These are phyloP conservation scores for Ametastegia equiseti DNA, from an alignment of 2,888 invertebrate genomes.

Conservation along the genomic window DNA sequence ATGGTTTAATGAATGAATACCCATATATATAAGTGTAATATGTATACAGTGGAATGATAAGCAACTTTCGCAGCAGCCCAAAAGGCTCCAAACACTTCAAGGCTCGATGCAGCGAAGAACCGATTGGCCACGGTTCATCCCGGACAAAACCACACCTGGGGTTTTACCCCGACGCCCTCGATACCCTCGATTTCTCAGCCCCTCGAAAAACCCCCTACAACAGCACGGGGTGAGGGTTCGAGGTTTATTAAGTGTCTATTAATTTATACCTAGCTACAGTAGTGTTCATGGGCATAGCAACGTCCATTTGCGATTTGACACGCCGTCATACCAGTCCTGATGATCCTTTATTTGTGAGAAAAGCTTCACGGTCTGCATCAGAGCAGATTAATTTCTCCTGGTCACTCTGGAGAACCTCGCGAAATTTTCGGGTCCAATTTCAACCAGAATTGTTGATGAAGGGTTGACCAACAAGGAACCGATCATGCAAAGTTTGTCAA, in stretches of 20 bases:
- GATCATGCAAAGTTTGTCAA: too few relatives aligned
- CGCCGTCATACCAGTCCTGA: slow-evolving; percentile 4
- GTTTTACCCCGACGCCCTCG: slow-evolving; percentile 4
- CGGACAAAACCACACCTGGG: slow-evolving; percentile 33
- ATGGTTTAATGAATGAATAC: neutral
- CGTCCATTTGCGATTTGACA: slow-evolving; percentile 31
- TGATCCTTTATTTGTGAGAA: neutral
- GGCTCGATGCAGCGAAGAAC: neutral
- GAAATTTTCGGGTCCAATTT: neutral
- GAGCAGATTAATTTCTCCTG: neutral
- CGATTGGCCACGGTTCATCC: slow-evolving; percentile 32
- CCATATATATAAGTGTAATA: neutral
- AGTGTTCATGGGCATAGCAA: slow-evolving; percentile 21
- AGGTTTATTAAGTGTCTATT: slow-evolving; percentile 65
- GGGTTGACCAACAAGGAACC: neutral
- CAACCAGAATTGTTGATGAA: neutral
- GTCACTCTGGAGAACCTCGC: neutral
- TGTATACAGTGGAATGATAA: neutral
- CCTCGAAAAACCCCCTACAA: neutral
- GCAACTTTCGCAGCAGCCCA: neutral
- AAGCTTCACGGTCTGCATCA: neutral
- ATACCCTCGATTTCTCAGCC: slow-evolving; percentile 29
- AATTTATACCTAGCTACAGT: slow-evolving; percentile 67
- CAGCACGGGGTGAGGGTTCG: slow-evolving; percentile 7
- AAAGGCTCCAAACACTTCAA: neutral